phyloP scores from a whole-genome alignment of 35 echinoderm and acorn worm species.

The Heliocidaris tuberculata region DNA sequence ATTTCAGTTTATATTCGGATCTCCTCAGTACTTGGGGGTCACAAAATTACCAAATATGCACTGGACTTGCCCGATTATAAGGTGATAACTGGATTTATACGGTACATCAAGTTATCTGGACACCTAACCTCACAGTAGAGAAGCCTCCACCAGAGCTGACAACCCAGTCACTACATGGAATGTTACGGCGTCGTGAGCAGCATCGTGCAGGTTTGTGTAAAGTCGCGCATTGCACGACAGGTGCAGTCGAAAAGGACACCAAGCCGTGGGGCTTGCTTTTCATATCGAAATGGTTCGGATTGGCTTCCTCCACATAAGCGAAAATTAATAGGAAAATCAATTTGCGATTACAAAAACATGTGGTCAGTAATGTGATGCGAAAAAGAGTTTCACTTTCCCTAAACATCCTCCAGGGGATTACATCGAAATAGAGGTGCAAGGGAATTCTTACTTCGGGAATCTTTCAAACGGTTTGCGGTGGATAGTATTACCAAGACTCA shows the following conservation, averaged over 20 bases:
- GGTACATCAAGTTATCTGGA: too few relatives aligned
- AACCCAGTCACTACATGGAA: not conserved
- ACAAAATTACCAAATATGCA: too few relatives aligned
- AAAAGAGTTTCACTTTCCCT: constrained; percentile 7
- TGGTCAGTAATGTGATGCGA: constrained; percentile 16
- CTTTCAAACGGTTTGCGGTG: not conserved
- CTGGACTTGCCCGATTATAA: too few relatives aligned
- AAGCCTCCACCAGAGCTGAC: not conserved
- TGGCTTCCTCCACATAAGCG: constrained; percentile 1
- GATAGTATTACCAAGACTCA: not conserved
- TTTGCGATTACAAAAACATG: constrained; percentile 11
- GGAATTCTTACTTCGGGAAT: not conserved
- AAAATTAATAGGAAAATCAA: constrained; percentile 19
- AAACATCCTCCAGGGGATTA: not conserved
- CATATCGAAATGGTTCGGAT: not conserved
- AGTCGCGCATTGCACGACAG: not conserved
- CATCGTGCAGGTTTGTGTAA: not conserved
- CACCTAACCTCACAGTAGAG: too few relatives aligned
- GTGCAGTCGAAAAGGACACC: not conserved
- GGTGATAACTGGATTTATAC: too few relatives aligned
- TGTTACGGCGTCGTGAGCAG: not conserved
- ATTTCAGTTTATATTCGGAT: too few relatives aligned
- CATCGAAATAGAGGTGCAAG: not conserved
- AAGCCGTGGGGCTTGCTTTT: not conserved
- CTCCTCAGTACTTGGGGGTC: too few relatives aligned